Conservation (phyloP, 2,113 vertebrate genomes). For the Proterorhinus semilunaris region DNA sequence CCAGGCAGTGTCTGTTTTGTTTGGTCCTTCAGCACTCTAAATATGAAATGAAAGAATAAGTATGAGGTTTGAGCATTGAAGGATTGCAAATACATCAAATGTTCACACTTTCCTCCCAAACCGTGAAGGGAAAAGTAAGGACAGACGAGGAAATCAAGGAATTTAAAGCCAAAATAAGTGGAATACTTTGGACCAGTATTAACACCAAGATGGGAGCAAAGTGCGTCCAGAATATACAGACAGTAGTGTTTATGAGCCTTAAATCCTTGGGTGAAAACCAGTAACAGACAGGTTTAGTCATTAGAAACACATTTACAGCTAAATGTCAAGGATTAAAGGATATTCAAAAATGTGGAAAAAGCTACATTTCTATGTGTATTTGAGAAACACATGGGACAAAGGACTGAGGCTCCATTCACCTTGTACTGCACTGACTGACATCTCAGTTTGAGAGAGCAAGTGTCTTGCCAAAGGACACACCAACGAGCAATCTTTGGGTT, state of each 20-base stretch:
- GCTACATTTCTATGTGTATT: neutral
- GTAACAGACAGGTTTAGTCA: conserved; percentile 11
- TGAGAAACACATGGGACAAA: neutral
- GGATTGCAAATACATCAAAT: neutral
- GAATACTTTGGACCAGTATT: conserved; percentile 1
- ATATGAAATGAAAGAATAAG: conserved; percentile 23
- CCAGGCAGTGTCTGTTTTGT: neutral
- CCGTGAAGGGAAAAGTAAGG: conserved; percentile 4
- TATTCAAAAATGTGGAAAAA: conserved; percentile 10
- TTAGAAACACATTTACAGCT: neutral
- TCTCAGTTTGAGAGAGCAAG: neutral
- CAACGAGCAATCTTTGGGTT: neutral
- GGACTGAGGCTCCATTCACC: neutral
- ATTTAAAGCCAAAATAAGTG: conserved; percentile 7
- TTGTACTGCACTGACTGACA: neutral
- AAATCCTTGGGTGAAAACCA: conserved; percentile 7
- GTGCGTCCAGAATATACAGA: conserved; percentile 3
- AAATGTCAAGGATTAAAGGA: conserved; percentile 13
- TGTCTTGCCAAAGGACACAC: conserved; percentile 8
- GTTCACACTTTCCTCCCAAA: conserved; percentile 25
- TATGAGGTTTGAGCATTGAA: conserved; percentile 30
- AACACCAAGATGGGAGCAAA: neutral
- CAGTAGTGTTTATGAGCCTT: neutral
- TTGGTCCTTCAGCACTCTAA: neutral
- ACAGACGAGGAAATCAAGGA: conserved; percentile 1